Conservation (phyloP, 2,888 invertebrate genomes). For the Drosophila nr. fundita region DNA sequence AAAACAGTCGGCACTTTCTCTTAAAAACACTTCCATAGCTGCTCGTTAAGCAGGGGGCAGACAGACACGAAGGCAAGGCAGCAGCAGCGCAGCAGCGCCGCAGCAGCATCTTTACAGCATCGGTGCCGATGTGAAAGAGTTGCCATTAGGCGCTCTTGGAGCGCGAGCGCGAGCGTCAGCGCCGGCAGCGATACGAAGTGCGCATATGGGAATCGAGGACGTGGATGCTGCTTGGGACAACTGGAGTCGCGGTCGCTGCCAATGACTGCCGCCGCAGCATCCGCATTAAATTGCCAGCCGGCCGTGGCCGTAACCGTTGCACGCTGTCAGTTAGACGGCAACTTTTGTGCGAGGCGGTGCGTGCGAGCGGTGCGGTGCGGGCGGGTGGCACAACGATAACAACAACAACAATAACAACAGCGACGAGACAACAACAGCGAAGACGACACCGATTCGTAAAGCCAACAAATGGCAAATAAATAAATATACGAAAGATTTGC, state of each 20-base stretch:
- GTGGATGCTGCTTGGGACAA: slow-evolving; percentile 21
- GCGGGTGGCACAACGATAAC: slow-evolving; percentile 31
- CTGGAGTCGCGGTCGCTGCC: slow-evolving; percentile 19
- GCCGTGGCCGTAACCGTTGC: slow-evolving; percentile 36
- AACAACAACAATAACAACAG: slow-evolving; percentile 12
- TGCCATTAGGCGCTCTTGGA: slow-evolving; percentile 23
- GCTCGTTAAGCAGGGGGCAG: slow-evolving; percentile 10
- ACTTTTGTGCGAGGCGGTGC: slow-evolving; percentile 62
- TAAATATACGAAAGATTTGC: slow-evolving; percentile 35
- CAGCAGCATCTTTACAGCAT: slow-evolving; percentile 31
- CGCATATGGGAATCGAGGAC: slow-evolving; percentile 44
- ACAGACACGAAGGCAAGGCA: slow-evolving; percentile 20
- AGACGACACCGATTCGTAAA: slow-evolving; percentile 34
- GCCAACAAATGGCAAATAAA: slow-evolving; percentile 48
- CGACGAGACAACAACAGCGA: slow-evolving; percentile 15
- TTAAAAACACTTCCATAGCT: not conserved
- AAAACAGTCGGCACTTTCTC: slow-evolving; percentile 21
- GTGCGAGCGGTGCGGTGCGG: slow-evolving; percentile 46
- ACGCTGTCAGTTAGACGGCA: slow-evolving; percentile 67
- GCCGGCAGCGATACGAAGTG: slow-evolving; percentile 19
- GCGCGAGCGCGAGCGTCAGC: slow-evolving; percentile 22
- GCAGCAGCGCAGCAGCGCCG: slow-evolving; percentile 15
- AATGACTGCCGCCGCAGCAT: slow-evolving; percentile 22
- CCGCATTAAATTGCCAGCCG: slow-evolving; percentile 35
- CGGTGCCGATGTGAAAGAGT: slow-evolving; percentile 39